Evolutionary conservation across 2,797 vertebrate species (phyloP), one percentile per base, ranked within the genome.

Genomic region (Linurgus olivaceus): DNA sequence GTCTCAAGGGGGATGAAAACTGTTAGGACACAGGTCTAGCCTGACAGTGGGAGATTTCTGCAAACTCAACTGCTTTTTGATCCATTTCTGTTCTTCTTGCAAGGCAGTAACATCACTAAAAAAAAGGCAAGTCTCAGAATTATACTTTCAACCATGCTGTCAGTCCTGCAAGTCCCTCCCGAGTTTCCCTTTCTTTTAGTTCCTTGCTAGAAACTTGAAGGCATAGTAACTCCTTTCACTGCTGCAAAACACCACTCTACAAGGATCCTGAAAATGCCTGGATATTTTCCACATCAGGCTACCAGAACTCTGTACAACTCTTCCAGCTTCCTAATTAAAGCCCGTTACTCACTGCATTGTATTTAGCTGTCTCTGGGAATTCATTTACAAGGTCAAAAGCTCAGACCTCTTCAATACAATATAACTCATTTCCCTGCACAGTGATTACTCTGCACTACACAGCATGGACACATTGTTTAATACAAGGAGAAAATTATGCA

Each of bases 261-360:
- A 45, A 78, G 42, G 29, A 88, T 84, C 51, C 59, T 72, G 58
- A 70, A 80, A 91, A 88, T 14, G 45, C n/a, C 74, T 90, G 86
- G 77, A 63, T 4, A 37, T 50, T 62, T 92, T 80, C 85, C 72
- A 88, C 65, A 26, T 61, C 44, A 75, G 61, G 67, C 75, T 89
- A 86, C 35, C 45, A 80, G 82, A 94, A 86, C 24, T 40, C 68
- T 28, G 44, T 7, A 13, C 33, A 61, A 23, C 26, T 29, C 52
- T 86, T 91, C 52, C 84, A 65, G 82, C 57, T 61, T 77, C 72
- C 62, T 66, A 92, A 92, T 92, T 91, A 81, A 31, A 93, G 68
- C 29, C 75, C 37, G 28, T 83, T 89, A 82, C 71, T 79, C 66
- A 65, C 9, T 68, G 24, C 55, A 66, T 37, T 45, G 40, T 66